Conservation (phyloP, 2,888 invertebrate species). For the Sthenelais limicola region DNA sequence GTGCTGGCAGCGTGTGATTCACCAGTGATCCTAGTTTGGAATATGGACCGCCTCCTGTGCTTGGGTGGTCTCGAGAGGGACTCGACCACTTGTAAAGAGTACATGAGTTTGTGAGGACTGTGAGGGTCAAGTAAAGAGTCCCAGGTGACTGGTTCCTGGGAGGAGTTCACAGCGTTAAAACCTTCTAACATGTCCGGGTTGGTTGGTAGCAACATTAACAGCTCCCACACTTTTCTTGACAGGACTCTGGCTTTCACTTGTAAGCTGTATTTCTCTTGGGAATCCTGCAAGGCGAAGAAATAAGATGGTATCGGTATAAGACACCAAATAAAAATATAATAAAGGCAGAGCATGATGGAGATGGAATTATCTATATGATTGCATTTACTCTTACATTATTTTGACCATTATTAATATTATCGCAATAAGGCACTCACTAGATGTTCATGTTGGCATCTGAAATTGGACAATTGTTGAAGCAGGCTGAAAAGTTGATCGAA, state of each 20-base stretch:
- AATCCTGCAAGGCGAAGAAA: constrained; percentile 57
- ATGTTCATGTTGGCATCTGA: constrained; percentile 79
- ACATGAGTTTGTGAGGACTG: constrained; percentile 95
- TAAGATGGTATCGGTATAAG: neutral
- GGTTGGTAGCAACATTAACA: constrained; percentile 90
- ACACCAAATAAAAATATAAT: neutral
- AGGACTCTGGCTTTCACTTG: constrained; percentile 81
- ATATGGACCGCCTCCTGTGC: constrained; percentile 55
- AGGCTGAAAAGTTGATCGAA: constrained; percentile 92
- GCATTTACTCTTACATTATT: neutral
- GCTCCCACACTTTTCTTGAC: constrained; percentile 95
- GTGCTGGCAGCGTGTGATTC: constrained; percentile 53
- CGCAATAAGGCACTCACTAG: constrained; percentile 33
- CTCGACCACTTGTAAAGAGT: constrained; percentile 92
- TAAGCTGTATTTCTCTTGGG: constrained; percentile 62
- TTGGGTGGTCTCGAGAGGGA: constrained; percentile 74
- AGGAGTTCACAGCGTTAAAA: constrained; percentile 77
- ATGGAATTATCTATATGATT: too few relatives aligned
- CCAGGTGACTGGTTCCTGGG: constrained; percentile 56
- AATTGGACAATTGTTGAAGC: constrained; percentile 90
- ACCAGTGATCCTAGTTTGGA: constrained; percentile 22
- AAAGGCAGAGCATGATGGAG: neutral
- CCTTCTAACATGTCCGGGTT: constrained; percentile 88
- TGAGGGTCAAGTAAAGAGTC: constrained; percentile 85
- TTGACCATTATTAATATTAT: neutral